A percentile compares a stretch with the other conserved stretches of the same genome.
Conservation (phyloP, 2,888 invertebrate genomes). For the Parnassius orleans region DNA sequence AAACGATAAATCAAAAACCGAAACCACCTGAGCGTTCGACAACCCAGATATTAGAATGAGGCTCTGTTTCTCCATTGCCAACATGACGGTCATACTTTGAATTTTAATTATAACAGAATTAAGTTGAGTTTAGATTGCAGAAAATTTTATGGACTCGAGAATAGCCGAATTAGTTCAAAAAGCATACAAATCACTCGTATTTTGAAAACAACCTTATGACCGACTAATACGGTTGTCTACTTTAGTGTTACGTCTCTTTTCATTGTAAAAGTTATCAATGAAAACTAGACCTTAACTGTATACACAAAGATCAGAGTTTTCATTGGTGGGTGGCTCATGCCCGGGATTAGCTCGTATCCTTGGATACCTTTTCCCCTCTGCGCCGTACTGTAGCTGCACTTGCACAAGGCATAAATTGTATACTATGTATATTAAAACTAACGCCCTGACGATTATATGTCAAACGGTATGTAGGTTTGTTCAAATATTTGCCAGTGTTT, state of each 20-base stretch:
- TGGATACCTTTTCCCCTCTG: constrained; percentile 53
- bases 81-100: neutral
- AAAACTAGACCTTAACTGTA: constrained; percentile 33
- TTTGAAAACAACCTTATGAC: constrained; percentile 16
- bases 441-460: constrained; percentile 46
- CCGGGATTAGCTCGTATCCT: constrained; percentile 71
- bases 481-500: constrained; percentile 23
- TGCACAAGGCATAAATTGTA: constrained; percentile 38
- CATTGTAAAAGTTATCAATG: constrained; percentile 9
- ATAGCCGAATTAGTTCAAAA: constrained; percentile 73
- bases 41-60: constrained; percentile 72
- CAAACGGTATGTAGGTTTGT: constrained; percentile 10
- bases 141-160: constrained; percentile 40
- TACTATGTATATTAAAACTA: constrained; percentile 23
- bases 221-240: neutral
- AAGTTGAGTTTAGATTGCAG: constrained; percentile 36
- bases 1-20: constrained; percentile 73
- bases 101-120: constrained; percentile 24
- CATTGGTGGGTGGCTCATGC: constrained; percentile 39
- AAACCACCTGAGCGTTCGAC: constrained; percentile 77
- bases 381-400: constrained; percentile 52
- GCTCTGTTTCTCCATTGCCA: constrained; percentile 24
- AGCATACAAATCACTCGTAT: constrained; percentile 71
- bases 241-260: constrained; percentile 29
- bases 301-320: constrained; percentile 19